Conservation (phyloP, 2,113 vertebrate species). For the Rhinolophus ferrumequinum region DNA sequence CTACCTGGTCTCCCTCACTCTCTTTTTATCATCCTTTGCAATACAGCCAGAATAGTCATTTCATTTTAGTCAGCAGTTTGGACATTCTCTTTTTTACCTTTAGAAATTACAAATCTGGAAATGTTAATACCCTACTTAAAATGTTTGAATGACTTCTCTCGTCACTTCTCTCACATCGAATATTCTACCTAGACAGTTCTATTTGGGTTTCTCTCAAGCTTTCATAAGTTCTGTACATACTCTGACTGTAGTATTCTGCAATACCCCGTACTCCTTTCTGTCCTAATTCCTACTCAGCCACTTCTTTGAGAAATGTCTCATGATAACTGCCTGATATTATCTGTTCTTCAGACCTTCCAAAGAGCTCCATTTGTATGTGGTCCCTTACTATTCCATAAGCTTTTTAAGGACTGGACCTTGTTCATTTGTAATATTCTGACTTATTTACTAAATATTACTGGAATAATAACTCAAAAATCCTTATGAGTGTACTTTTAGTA, state of each 20-base stretch:
- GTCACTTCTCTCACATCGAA: neutral
- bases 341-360: neutral
- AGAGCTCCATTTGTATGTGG: neutral
- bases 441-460: neutral
- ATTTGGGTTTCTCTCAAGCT: neutral
- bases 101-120: neutral
- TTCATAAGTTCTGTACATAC: neutral
- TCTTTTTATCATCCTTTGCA: neutral
- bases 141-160: neutral
- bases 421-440: neutral
- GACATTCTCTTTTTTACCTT: neutral
- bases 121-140: neutral
- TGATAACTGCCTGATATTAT: neutral
- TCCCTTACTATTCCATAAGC: neutral
- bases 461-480: neutral
- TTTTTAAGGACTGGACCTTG: neutral
- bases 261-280: neutral
- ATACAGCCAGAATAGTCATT: neutral
- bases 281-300: neutral
- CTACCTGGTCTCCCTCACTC: neutral
- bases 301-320: neutral
- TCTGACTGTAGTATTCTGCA: neutral
- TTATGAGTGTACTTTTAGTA: neutral
- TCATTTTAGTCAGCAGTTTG: neutral
- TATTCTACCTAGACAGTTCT: neutral